Conservation (phyloP, 2,113 vertebrate species). For the Opisthocomus hoazin region DNA sequence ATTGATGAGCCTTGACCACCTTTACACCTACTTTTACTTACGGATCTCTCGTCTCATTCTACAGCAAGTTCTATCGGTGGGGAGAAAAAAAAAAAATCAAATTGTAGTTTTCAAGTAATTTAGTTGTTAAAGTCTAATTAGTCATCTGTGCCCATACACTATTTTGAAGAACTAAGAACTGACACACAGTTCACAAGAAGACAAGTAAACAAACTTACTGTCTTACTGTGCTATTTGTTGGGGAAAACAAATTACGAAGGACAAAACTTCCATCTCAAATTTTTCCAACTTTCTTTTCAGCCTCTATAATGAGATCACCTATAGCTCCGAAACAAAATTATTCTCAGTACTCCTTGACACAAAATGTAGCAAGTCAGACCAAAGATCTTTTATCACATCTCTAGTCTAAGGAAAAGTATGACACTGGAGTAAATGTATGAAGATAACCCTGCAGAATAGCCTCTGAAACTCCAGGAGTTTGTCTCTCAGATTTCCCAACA, state of each 20-base stretch:
- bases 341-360: neutral
- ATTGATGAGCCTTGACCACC: neutral
- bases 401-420: neutral
- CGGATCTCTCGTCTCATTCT: neutral
- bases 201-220: neutral
- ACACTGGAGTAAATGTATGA: neutral
- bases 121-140: neutral
- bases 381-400: neutral
- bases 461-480: neutral
- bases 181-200: neutral
- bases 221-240: neutral
- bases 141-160: neutral
- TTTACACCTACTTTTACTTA: neutral
- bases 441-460: neutral
- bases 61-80: neutral
- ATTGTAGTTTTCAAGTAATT: neutral
- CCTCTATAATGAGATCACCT: neutral
- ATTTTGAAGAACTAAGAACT: neutral
- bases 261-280: neutral
- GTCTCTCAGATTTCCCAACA: neutral
- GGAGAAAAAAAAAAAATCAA: neutral
- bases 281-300: neutral
- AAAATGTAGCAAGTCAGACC: neutral
- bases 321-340: neutral
- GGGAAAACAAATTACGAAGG: neutral